A percentile compares a stretch with the other conserved stretches of the same genome.
phyloP scores from a whole-genome alignment of 2,888 invertebrate genomes.

The Cotesia congregata region DNA sequence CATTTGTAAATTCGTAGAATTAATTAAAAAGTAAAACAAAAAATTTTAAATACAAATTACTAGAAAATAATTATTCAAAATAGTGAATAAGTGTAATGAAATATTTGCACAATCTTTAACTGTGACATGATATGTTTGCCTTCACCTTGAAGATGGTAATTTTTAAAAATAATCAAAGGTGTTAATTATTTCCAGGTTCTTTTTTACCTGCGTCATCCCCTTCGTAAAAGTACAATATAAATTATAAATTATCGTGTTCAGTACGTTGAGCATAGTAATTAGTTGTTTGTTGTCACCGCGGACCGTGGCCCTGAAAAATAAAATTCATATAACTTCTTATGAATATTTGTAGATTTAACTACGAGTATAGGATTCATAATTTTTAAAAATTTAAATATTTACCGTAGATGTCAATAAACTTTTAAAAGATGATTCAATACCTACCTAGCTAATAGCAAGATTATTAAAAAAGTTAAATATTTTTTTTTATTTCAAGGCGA shows the following conservation, averaged over 20 bases:
- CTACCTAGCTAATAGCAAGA: not conserved
- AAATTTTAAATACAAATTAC: conserved; percentile 5
- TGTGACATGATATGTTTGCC: conserved; percentile 8
- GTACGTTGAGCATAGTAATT: not conserved
- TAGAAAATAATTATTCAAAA: not conserved
- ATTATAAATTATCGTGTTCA: not conserved
- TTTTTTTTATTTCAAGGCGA: conserved; percentile 57
- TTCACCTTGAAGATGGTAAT: conserved; percentile 21
- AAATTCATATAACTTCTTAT: not conserved
- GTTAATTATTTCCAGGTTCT: conserved; percentile 2
- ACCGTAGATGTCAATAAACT: conserved; percentile 19
- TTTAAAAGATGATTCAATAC: not conserved
- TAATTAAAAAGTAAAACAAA: conserved; percentile 8
- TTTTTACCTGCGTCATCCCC: not conserved
- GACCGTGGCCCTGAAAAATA: not conserved
- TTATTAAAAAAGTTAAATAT: not conserved
- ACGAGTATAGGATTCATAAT: not conserved
- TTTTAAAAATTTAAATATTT: not conserved
- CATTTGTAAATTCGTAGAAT: not conserved
- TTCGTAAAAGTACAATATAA: not conserved
- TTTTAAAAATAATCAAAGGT: conserved; percentile 2
- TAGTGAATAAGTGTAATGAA: conserved; percentile 1
- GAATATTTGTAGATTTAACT: not conserved
- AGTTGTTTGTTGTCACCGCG: not conserved
- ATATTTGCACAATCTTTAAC: conserved; percentile 17